These are phyloP conservation scores for Meteorus colon DNA, from an alignment of 2,888 invertebrate genomes.

Conservation along the genomic window DNA sequence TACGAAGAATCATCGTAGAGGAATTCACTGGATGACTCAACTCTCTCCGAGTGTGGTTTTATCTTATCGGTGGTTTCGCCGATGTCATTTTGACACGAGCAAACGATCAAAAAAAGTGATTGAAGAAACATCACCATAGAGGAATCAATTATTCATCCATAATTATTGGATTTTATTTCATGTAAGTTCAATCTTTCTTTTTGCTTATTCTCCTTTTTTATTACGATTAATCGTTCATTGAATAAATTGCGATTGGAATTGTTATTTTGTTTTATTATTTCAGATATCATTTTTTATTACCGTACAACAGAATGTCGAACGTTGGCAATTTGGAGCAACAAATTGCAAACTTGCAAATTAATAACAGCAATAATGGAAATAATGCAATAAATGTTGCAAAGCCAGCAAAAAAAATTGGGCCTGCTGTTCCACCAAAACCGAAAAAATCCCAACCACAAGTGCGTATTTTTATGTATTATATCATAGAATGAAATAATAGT, in stretches of 20 bases:
- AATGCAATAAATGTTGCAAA: slow-evolving; percentile 66
- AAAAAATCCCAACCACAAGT: slow-evolving; percentile 78
- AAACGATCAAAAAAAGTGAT: neutral
- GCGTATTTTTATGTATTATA: slow-evolving; percentile 48
- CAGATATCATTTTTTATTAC: neutral
- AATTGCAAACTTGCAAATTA: slow-evolving; percentile 80
- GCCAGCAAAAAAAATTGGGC: slow-evolving; percentile 80
- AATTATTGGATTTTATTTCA: neutral
- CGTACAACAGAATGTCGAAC: slow-evolving; percentile 61
- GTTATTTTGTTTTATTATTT: neutral
- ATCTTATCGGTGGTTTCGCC: neutral
- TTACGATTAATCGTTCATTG: no score
- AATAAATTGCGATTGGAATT: no score
- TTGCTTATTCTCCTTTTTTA: no score
- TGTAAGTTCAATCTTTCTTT: no score
- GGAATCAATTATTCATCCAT: neutral
- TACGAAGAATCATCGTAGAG: neutral
- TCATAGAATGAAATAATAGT: neutral
- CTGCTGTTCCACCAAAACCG: slow-evolving; percentile 88
- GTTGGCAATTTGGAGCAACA: slow-evolving; percentile 83
- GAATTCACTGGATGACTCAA: slow-evolving; percentile 22
- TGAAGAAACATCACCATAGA: neutral
- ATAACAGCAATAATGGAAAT: slow-evolving; percentile 66
- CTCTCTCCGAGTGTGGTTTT: slow-evolving; percentile 3
- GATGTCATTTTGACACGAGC: slow-evolving; percentile 18